A percentile compares a stretch with the other conserved stretches of the same genome.
Conservation (phyloP, 2,113 vertebrate genomes). For the Emydura subglobosa region DNA sequence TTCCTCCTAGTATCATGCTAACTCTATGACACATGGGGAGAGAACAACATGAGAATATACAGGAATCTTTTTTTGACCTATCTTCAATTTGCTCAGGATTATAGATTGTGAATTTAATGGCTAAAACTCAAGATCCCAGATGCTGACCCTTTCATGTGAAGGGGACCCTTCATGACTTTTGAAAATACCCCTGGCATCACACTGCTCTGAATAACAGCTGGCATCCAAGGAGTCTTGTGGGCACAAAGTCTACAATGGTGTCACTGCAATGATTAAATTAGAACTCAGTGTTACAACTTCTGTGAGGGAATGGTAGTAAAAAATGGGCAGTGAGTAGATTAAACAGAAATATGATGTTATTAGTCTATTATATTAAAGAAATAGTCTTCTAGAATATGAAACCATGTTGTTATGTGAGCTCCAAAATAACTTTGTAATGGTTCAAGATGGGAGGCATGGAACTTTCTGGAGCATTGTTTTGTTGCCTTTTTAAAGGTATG, state of each 20-base stretch:
- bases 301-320: not conserved
- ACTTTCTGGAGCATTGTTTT: not conserved
- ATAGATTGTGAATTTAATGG: not conserved
- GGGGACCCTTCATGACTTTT: not conserved
- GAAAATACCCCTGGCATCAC: not conserved
- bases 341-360: not conserved
- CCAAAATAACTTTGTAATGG: not conserved
- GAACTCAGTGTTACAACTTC: not conserved
- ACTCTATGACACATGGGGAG: not conserved
- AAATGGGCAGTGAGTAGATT: not conserved
- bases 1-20: not conserved
- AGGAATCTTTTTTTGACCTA: not conserved
- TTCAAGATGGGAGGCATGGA: not conserved
- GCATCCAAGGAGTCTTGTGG: not conserved
- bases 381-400: not conserved
- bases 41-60: not conserved
- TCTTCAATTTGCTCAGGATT: not conserved
- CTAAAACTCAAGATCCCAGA: not conserved
- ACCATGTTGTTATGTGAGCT: not conserved
- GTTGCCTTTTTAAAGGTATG: not conserved
- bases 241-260: not conserved
- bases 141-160: not conserved
- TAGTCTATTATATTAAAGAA: not conserved
- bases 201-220: not conserved
- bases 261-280: not conserved